A percentile compares a stretch with the other conserved stretches of the same genome.
Conservation (phyloP, 2,888 invertebrate species). For the Lamellibrachia satsuma region DNA sequence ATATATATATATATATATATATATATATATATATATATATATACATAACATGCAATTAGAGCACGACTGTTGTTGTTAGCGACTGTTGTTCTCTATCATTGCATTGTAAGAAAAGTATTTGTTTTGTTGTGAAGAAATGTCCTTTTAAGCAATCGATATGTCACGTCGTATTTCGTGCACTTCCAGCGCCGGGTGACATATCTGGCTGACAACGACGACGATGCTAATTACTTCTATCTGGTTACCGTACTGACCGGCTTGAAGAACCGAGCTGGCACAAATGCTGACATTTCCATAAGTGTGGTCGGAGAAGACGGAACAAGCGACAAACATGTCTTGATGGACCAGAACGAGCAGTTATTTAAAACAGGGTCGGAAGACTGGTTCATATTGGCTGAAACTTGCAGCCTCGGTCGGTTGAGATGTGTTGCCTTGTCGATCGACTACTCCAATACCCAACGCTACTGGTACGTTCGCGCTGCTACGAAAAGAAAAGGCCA, state of each 20-base stretch:
- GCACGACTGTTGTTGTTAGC: too few relatives aligned
- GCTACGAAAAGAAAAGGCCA: neutral
- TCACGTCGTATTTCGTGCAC: neutral
- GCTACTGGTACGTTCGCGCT: conserved; percentile 49
- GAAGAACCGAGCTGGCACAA: conserved; percentile 52
- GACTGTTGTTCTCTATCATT: too few relatives aligned
- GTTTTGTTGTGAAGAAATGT: too few relatives aligned
- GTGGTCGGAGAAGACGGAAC: conserved; percentile 34
- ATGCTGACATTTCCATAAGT: conserved; percentile 50
- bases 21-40: too few relatives aligned
- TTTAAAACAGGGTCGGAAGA: conserved; percentile 49
- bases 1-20: too few relatives aligned
- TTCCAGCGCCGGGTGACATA: conserved; percentile 47
- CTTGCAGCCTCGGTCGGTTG: conserved; percentile 48
- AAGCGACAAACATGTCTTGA: conserved; percentile 28
- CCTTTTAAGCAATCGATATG: neutral
- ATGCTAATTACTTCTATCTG: conserved; percentile 47
- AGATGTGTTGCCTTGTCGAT: conserved; percentile 52
- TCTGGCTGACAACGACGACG: conserved; percentile 43
- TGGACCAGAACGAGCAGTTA: neutral
- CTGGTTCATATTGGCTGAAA: conserved; percentile 55
- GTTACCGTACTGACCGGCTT: conserved; percentile 53
- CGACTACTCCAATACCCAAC: conserved; percentile 52
- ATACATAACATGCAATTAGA: too few relatives aligned
- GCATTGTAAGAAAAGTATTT: too few relatives aligned